These are phyloP conservation scores for Mionectes macconnelli DNA, from an alignment of 2,113 vertebrate genomes.

Conservation along the genomic window DNA sequence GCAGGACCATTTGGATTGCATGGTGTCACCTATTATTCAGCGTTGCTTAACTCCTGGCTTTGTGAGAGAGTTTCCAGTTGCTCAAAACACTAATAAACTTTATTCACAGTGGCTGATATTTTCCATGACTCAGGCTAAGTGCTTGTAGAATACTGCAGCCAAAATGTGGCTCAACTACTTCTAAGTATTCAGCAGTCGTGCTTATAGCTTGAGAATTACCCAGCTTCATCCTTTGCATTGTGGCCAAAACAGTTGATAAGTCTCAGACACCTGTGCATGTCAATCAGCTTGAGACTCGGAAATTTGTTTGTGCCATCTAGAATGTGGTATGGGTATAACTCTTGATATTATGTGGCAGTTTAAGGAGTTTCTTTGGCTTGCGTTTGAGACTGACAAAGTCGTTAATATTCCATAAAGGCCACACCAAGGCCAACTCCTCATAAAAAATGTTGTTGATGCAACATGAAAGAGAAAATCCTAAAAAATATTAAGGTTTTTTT, in stretches of 20 bases:
- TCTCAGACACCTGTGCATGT: background rate
- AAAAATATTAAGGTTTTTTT: background rate
- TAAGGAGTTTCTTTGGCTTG: slow-evolving; percentile 11
- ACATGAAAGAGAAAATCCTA: background rate
- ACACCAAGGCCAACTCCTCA: background rate
- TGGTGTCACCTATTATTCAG: background rate
- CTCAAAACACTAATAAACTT: slow-evolving; percentile 28
- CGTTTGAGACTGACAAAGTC: background rate
- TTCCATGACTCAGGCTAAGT: slow-evolving; percentile 22
- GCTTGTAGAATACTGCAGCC: background rate
- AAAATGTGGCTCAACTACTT: slow-evolving; percentile 7
- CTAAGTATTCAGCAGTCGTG: background rate
- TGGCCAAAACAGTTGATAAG: background rate
- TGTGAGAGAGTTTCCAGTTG: slow-evolving; percentile 14
- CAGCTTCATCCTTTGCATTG: background rate
- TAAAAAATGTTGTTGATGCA: background rate
- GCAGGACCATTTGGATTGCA: background rate
- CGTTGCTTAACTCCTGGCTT: background rate
- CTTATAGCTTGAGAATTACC: background rate
- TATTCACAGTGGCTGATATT: slow-evolving; percentile 13
- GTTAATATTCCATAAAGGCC: background rate
- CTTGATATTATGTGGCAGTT: background rate
- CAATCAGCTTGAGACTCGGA: background rate
- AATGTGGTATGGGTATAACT: background rate
- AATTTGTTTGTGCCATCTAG: background rate